Evolutionary conservation across 1,140 invertebrate species (phyloP), one percentile per base, ranked within the genome.

Genomic region (Drosophila melanica): DNA sequence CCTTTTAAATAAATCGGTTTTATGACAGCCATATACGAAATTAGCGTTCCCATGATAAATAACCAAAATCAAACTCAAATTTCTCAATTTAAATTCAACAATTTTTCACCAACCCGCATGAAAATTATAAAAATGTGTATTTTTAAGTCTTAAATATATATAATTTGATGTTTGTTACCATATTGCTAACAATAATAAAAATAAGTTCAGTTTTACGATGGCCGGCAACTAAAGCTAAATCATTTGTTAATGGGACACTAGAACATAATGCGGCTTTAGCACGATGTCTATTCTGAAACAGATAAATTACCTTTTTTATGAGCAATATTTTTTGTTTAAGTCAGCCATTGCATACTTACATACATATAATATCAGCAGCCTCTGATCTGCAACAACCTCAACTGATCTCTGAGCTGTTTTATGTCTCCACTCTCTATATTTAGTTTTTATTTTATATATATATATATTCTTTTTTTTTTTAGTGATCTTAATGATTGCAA

Each of bases 331-430:
- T 35, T 35, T 35, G 18, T 16, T 44, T 16, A 57, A 39, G 20
- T 27, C 42, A 48, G 23, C 20, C 23, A 6, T 27, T 48, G n/a
- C 27, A 58, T 41, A 20, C 18, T 12, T 44, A 23, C 18, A 45
- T n/a, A 41, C n/a, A 45, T n/a, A 41, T 10, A 37, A 47, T 30
- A 37, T 23, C 16, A 30, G 18, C 62, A 50, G 65, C 53, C 42
- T 37, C 63, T 74, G 67, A 65, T 69, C 77, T 75, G 75, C 57
- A 64, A 55, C 72, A 78, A 63, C 39, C 57, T 54, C 18, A 64
- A 63, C 65, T 85, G 78, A 86, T 77, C 81, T 86, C 66, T 77
- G 74, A 70, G 65, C 76, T 45, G 54, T 66, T 84, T 84, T 35
- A 35, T 35, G 53, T 23, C 45, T 64, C 57, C 51, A 59, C 30